phyloP scores from a whole-genome alignment of 2,888 invertebrate genomes.

The Selenia dentaria region DNA sequence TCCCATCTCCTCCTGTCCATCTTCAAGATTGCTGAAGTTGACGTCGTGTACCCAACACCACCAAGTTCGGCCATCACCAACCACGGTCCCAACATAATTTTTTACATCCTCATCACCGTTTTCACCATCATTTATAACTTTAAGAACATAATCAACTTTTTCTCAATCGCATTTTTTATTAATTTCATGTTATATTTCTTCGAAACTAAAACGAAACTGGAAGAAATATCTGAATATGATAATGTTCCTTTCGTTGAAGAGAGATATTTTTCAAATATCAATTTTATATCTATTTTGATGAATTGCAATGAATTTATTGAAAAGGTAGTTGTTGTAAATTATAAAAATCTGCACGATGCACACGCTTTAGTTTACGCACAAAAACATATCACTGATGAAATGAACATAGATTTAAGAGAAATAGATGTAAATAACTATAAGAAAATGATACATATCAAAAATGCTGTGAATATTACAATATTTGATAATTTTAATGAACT shows the following conservation, averaged over 20 bases:
- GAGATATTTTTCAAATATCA: constrained; percentile 66
- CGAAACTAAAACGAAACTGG: constrained; percentile 43
- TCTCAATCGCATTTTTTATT: constrained; percentile 43
- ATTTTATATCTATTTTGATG: constrained; percentile 74
- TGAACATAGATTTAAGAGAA: constrained; percentile 56
- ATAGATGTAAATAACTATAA: constrained; percentile 72
- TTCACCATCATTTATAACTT: constrained; percentile 59
- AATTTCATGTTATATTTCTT: constrained; percentile 70
- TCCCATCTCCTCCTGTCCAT: constrained; percentile 95
- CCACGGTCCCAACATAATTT: constrained; percentile 52
- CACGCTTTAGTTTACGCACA: constrained; percentile 77
- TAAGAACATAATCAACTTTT: constrained; percentile 42
- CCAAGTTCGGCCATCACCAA: constrained; percentile 78
- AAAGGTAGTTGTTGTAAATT: constrained; percentile 62
- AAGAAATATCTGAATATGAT: constrained; percentile 44
- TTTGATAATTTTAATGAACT: constrained; percentile 78
- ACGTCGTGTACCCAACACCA: constrained; percentile 90
- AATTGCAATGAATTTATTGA: constrained; percentile 73
- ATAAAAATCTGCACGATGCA: constrained; percentile 66
- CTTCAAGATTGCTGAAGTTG: constrained; percentile 96
- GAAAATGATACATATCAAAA: constrained; percentile 79
- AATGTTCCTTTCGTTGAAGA: constrained; percentile 59
- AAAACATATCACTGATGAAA: constrained; percentile 58
- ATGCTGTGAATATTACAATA: constrained; percentile 84
- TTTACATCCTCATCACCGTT: constrained; percentile 60